These are phyloP conservation scores for Miltochrista miniata DNA, from an alignment of 2,888 invertebrate genomes.

Conservation along the genomic window DNA sequence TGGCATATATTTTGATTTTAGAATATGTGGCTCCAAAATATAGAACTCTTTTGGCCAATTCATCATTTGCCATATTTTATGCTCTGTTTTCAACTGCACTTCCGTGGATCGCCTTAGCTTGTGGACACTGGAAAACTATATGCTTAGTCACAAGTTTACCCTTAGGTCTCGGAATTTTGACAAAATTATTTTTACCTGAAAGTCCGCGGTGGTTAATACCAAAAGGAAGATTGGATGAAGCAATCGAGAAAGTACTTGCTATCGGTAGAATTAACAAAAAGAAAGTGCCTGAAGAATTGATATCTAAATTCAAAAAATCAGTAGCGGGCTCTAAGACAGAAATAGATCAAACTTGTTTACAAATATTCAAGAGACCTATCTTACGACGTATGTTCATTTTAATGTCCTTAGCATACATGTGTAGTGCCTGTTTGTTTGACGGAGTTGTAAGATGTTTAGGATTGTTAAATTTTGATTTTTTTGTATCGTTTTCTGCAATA, in stretches of 20 bases:
- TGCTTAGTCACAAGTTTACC: conserved; percentile 60
- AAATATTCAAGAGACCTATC: conserved; percentile 48
- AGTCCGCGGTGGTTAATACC: conserved; percentile 63
- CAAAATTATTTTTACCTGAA: conserved; percentile 57
- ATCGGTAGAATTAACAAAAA: conserved; percentile 59
- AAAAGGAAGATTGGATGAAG: conserved; percentile 57
- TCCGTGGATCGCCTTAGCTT: conserved; percentile 60
- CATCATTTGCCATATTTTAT: conserved; percentile 59
- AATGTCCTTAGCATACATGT: conserved; percentile 55
- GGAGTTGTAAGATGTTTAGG: conserved; percentile 57
- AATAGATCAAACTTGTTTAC: conserved; percentile 43
- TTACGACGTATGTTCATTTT: conserved; percentile 52
- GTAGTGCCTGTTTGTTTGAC: conserved; percentile 57
- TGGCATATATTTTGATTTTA: conserved; percentile 58
- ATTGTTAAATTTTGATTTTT: conserved; percentile 58
- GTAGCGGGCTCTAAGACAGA: conserved; percentile 32
- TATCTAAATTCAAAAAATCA: conserved; percentile 47
- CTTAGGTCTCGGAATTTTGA: conserved; percentile 46
- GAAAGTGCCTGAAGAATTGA: conserved; percentile 46
- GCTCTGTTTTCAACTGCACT: conserved; percentile 44
- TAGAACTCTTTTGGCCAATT: conserved; percentile 56
- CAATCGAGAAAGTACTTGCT: conserved; percentile 49
- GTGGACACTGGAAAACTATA: conserved; percentile 60
- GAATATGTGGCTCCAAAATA: conserved; percentile 65
- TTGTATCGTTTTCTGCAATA: conserved; percentile 60